Evolutionary conservation across 2,797 vertebrate species (phyloP), one percentile per base, ranked within the genome.

Genomic region (Sebastiscus albofasciatus): DNA sequence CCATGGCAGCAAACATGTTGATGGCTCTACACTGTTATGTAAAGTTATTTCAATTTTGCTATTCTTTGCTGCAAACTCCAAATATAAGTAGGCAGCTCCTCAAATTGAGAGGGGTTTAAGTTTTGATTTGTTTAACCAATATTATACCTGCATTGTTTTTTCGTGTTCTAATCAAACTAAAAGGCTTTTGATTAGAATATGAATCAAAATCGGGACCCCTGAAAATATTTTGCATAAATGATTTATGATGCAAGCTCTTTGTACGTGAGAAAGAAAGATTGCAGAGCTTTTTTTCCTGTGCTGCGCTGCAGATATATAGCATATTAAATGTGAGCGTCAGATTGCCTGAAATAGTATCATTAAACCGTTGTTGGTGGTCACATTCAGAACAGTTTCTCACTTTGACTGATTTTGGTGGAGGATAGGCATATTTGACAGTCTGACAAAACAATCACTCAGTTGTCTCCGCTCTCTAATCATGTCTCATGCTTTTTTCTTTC

Each of bases 121-220:
- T 74, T 80, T 77, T 79, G 7, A 61, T 72, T 78, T 72, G 27
- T 67, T 77, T 33, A 36, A 80, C 20, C n/a, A 81, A 72, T 20
- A 69, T 76, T 64, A 73, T 77, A 67, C 20, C 36, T 77, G 34
- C 39, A 61, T 81, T 77, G 31, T 56, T 82, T 73, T 16, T 64
- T 71, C 27, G 24, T 81, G 27, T 81, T 90, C 67, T 86, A 92
- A 94, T 93, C 80, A 88, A 84, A 83, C 81, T 94, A 89, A 93
- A 89, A 94, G 87, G 70, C 49, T 75, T 85, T 86, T 84, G 75
- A 87, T 84, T 79, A 46, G 18, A 76, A 76, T 85, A 90, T 90
- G 36, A 91, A 92, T 93, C 84, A 84, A 80, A 89, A 36, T 42
- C 9, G 34, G 33, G 39, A 72, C 9, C 67, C 11, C 60, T 73